Evolutionary conservation across 2,113 vertebrate genomes (phyloP), one percentile per base, ranked within the genome.

Genomic region (Tonatia bakeri): DNA sequence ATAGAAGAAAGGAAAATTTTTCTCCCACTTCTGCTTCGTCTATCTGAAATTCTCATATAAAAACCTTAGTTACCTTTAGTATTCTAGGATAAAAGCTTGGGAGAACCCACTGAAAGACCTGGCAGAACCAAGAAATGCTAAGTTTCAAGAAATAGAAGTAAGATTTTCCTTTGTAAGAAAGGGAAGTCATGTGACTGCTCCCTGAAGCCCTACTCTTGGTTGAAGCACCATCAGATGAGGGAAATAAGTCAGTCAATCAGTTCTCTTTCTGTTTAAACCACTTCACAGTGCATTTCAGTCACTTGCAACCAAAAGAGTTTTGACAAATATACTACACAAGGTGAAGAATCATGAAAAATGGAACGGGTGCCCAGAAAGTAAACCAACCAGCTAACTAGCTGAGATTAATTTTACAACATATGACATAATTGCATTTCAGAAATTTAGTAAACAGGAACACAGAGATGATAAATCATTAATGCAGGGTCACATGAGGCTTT

Each of bases 371-470:
- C 28, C 56, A 90, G 65, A 97, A 94, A 96, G 14, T 56, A 94
- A 93, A 87, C 67, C 61, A 91, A 93, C 43, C 47, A 94, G 19
- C 40, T 91, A 95, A 70, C 65, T 61, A 87, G 15, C 47, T 95
- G 43, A 87, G 59, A 89, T 87, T 95, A 87, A 87, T 61, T 95
- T 94, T 96, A 89, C 81, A 69, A 93, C 59, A 87, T 31, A 61
- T 87, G 59, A 88, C 77, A 93, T 45, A 36, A 92, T 20, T 93
- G 10, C 64, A 77, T 75, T 77, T 90, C n/a, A 84, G 47, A 95
- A 96, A 91, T 87, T 96, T 81, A 76, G 80, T 87, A 94, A 95
- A 90, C 13, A 93, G n/a, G 22, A 95, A 82, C 36, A 92, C 9
- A 86, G 7, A 9, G 50, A 88, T 56, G 33, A 87, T 86, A 96